Percentiles rank a stretch among this genome's conserved stretches.
phyloP scores from a whole-genome alignment of 2,888 invertebrate genomes.

The Gortyna flavago region DNA sequence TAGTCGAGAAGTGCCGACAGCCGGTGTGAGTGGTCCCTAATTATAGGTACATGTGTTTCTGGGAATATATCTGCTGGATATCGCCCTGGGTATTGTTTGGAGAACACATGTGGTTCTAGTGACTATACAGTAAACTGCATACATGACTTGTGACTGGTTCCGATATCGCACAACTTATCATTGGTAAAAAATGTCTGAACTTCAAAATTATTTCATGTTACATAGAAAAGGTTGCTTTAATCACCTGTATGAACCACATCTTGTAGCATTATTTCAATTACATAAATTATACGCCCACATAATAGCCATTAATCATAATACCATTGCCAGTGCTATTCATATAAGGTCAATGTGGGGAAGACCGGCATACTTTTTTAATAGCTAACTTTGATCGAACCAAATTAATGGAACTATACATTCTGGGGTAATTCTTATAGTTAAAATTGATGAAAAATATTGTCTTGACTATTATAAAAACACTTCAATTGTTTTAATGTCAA shows the following conservation, averaged over 20 bases:
- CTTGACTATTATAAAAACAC: too few relatives aligned
- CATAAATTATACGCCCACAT: neutral
- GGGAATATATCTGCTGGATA: slow-evolving; percentile 23
- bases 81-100: slow-evolving; percentile 14
- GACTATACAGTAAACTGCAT: slow-evolving; percentile 13
- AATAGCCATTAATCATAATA: neutral
- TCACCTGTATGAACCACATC: neutral
- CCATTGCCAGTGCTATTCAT: neutral
- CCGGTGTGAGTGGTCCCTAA: slow-evolving; percentile 33
- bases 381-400: too few relatives aligned
- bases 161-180: neutral
- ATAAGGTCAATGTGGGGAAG: too few relatives aligned
- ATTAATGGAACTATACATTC: too few relatives aligned
- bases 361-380: too few relatives aligned
- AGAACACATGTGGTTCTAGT: neutral
- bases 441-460: too few relatives aligned
- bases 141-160: neutral
- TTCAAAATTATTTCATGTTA: neutral
- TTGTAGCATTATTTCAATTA: neutral
- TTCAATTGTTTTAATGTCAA: too few relatives aligned
- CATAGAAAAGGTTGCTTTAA: neutral
- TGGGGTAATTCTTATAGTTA: too few relatives aligned
- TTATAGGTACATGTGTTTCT: slow-evolving; percentile 35
- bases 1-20: slow-evolving; percentile 52
- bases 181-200: neutral